Percentiles rank a stretch among this genome's conserved stretches.
phyloP scores from a whole-genome alignment of 2,113 vertebrate species.

The Grantiella picta region DNA sequence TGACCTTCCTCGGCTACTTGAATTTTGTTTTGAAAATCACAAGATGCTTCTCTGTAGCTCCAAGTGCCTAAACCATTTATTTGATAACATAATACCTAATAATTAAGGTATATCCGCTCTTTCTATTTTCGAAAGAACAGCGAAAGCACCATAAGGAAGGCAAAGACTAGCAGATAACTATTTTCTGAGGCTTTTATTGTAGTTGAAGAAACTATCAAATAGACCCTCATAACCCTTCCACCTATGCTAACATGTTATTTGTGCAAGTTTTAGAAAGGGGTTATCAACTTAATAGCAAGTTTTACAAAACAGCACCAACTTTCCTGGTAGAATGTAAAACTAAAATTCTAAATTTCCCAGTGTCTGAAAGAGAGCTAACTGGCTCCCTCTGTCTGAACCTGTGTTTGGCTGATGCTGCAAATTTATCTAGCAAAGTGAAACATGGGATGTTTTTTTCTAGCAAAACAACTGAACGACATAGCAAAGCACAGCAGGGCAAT shows the following conservation, averaged over 20 bases:
- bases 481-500: conserved; percentile 31
- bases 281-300: conserved; percentile 22
- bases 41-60: background rate
- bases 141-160: background rate
- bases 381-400: conserved; percentile 18
- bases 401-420: conserved; percentile 50
- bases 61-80: background rate
- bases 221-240: background rate
- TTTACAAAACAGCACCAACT: conserved; percentile 20
- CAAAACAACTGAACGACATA: conserved; percentile 52
- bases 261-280: background rate
- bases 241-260: background rate
- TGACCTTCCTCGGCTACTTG: background rate
- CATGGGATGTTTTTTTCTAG: background rate
- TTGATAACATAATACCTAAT: background rate
- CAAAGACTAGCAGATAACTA: background rate
- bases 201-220: background rate
- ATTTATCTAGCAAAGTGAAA: conserved; percentile 40
- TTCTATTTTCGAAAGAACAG: background rate
- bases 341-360: conserved; percentile 38
- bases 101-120: background rate
- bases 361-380: conserved; percentile 23
- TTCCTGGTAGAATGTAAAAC: conserved; percentile 33
- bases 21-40: background rate
- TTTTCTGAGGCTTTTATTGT: background rate